Evolutionary conservation across 2,113 vertebrate species (phyloP).

Genomic region (Melozone crissalis): DNA sequence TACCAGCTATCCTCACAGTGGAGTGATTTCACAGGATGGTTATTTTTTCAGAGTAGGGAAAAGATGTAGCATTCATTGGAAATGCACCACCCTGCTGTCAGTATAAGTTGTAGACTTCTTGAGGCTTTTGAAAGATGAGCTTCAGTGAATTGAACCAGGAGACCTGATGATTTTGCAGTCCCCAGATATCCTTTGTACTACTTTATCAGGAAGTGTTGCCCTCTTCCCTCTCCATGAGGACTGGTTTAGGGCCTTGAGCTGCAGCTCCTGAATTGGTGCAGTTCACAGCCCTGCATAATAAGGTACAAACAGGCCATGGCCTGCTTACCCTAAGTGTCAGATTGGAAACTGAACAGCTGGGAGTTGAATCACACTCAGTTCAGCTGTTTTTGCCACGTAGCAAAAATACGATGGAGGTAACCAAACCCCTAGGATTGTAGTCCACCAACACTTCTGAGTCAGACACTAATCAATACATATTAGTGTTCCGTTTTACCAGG

Average conservation of each 20-base stretch:
- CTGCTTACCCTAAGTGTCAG: not conserved
- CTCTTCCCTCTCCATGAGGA: not conserved
- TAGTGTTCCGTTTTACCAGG: not conserved
- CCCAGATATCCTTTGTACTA: not conserved
- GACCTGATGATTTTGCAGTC: not conserved
- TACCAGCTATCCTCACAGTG: not conserved
- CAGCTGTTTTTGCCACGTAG: not conserved
- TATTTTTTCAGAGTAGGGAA: not conserved
- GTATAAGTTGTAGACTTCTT: not conserved
- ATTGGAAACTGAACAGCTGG: not conserved
- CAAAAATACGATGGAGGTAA: not conserved
- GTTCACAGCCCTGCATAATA: not conserved
- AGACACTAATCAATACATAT: not conserved
- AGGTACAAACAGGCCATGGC: not conserved
- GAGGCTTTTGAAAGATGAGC: not conserved
- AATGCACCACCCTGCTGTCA: not conserved
- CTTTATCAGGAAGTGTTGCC: not conserved
- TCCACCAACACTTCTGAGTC: not conserved
- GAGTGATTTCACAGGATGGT: not conserved
- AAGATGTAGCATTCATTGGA: not conserved
- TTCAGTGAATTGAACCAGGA: not conserved
- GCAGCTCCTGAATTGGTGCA: not conserved
- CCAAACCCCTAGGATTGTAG: fast-evolving
- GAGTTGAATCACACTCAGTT: not conserved
- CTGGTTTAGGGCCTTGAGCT: not conserved